Evolutionary conservation across 2,888 invertebrate species (phyloP), one percentile per base, ranked within the genome.

Genomic region (Amphipoea lucens): DNA sequence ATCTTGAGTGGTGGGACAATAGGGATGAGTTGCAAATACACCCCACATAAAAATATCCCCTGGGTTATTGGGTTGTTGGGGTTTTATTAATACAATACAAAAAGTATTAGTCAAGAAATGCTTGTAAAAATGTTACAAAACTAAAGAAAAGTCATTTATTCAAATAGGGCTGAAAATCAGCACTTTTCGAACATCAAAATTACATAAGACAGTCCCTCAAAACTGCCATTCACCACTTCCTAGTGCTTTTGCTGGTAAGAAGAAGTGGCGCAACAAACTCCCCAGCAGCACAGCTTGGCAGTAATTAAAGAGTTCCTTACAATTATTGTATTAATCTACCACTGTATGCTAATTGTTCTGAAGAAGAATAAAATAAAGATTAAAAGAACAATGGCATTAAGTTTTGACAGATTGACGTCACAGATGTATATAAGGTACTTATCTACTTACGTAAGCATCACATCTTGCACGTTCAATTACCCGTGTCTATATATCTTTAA

Each of bases 371-470:
- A 29, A 62, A 66, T 60, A 45, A 76, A 71, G 23, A 69, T 72
- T 40, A 69, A 84, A 74, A 79, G 60, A 48, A 74, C 69, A 79
- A 73, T 79, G 60, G 66, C 69, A 77, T 23, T 17, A 17, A 17
- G 45, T 11, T 42, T 69, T 73, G 54, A 5, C 60, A 29, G 66
- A 65, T 78, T 79, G 84, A 84, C 79, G 73, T 74, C 79, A 78
- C 51, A 69, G 12, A 14, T 79, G 20, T 40, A 20, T 51, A 57
- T 66, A 42, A 60, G 20, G 57, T 78, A 72, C 63, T 0, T 69
- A 78, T 40, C n/a, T 65, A 36, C 20, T 57, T 23, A 57, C 23
- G 54, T 71, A 76, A 81, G 14, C 60, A 70, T 48, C 48, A 48
- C 40, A 57, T 70, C 73, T 71, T 63, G 67, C 11, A 54, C 62